A percentile compares a stretch with the other conserved stretches of the same genome.
Conservation (phyloP, 2,888 invertebrate species). For the Tolmerus cingulatus region DNA sequence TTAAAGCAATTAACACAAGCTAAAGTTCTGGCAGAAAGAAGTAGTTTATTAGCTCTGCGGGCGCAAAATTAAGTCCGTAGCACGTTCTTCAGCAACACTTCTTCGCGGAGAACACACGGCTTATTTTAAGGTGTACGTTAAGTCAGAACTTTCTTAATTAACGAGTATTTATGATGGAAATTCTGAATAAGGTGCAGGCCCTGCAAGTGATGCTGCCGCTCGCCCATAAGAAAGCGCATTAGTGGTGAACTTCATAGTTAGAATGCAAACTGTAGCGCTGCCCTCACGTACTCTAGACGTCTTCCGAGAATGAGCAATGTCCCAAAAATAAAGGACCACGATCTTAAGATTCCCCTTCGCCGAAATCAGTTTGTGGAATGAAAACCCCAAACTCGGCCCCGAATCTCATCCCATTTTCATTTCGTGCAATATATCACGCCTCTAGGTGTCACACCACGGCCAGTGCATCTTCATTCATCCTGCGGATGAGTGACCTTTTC, state of each 20-base stretch:
- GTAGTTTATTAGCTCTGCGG: background rate
- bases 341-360: background rate
- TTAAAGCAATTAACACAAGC: background rate
- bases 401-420: background rate
- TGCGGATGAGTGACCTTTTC: background rate
- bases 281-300: background rate
- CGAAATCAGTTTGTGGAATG: background rate
- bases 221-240: background rate
- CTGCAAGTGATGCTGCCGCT: background rate
- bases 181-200: background rate
- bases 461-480: background rate
- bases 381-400: background rate
- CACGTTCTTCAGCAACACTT: background rate
- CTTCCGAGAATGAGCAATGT: background rate
- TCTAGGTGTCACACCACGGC: background rate
- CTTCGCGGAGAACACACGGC: background rate
- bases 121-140: background rate
- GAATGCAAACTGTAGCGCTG: background rate
- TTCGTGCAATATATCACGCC: conserved; percentile 19
- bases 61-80: background rate
- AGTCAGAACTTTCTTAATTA: conserved; percentile 12
- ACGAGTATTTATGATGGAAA: conserved; percentile 1
- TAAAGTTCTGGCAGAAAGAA: background rate
- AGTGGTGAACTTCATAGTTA: background rate
- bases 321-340: background rate